Evolutionary conservation across 2,797 vertebrate species (phyloP), one percentile per base, ranked within the genome.

Genomic region (Phrynocephalus guinanensis): DNA sequence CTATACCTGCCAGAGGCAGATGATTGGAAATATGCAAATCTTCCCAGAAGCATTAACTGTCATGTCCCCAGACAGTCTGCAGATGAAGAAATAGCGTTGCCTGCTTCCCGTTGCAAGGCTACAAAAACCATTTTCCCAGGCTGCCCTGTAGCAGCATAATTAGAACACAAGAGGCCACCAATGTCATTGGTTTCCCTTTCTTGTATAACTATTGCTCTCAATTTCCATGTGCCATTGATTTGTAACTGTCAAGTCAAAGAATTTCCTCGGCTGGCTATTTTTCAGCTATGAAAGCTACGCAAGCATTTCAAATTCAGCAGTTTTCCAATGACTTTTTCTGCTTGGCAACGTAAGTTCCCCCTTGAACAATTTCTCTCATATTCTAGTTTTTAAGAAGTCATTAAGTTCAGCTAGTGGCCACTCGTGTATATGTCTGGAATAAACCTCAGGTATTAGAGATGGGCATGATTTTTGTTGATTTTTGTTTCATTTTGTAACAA

Each of bases 1-100:
- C 26, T 85, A 85, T 79, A 85, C 87, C 94, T 95, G 90, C 92
- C 94, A 92, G 93, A 91, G 83, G 83, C 82, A 90, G 73, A 6
- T 94, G 92, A 95, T 92, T 91, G 63, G 88, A 94, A 91, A 91
- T 93, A 94, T 93, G 93, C 91, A 95, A 94, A 95, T 95, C n/a
- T 83, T 86, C 91, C 92, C 90, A 87, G 90, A 86, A 95, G 77
- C 82, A 90, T 90, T 84, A 87, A 81, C 89, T 84, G 82, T 90
- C 86, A 87, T 84, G 82, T 84, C 84, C 82, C 82, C 86, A 90
- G 94, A 91, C 87, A 87, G 91, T 93, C 93, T 91, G 92, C 70
- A 87, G 92, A 92, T 92, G 88, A 82, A 91, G 89, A 91, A 91
- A 63, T 76, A 73, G 92, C 88, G 91, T 93, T 90, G 91, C 87